phyloP scores from a whole-genome alignment of 2,113 vertebrate species.

The Spheniscus mendiculus region DNA sequence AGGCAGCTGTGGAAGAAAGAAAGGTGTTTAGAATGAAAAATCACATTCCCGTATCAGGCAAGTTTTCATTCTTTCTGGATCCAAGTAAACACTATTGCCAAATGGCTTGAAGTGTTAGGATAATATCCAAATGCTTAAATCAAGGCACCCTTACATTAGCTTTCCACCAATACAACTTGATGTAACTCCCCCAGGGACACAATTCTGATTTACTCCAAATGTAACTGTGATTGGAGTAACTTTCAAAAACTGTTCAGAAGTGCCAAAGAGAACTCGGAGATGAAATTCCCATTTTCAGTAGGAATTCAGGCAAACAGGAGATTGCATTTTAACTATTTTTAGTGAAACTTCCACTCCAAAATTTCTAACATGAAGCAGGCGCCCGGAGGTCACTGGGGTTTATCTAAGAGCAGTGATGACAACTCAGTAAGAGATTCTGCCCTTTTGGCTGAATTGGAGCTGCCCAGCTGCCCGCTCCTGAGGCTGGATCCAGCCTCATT shows the following conservation, averaged over 20 bases:
- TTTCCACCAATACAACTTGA: neutral
- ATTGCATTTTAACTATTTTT: neutral
- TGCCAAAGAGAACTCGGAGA: neutral
- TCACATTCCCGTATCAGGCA: neutral
- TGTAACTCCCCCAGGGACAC: neutral
- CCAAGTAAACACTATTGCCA: neutral
- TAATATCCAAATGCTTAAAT: neutral
- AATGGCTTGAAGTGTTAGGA: neutral
- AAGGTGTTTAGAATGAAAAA: neutral
- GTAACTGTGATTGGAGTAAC: neutral
- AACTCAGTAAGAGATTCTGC: neutral
- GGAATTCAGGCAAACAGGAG: neutral
- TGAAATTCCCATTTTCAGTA: neutral
- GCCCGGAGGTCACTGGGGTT: neutral
- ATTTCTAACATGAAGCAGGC: neutral
- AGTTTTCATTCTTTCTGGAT: conserved; percentile 1
- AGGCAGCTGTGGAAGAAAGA: neutral
- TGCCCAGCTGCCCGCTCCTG: neutral
- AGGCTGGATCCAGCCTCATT: neutral
- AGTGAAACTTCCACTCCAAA: neutral
- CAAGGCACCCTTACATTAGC: neutral
- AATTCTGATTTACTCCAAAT: neutral
- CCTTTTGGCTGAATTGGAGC: neutral
- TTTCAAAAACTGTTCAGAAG: neutral
- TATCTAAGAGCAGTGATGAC: neutral